Conservation (phyloP, 2,888 invertebrate genomes). For the Caenorhabditis sp. region DNA sequence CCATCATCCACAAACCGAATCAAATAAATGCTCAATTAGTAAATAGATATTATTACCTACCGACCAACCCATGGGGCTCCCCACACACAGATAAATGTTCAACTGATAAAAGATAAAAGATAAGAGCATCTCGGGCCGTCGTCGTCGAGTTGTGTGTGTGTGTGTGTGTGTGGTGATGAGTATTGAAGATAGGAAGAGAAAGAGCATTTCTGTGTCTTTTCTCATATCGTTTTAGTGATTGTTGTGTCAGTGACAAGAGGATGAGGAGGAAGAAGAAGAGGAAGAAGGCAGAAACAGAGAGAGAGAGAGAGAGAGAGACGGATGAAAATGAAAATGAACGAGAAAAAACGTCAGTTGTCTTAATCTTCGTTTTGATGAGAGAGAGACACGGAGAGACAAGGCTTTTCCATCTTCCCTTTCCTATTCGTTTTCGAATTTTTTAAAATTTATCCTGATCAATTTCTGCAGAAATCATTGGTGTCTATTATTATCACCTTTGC, state of each 20-base stretch:
- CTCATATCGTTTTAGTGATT: not conserved
- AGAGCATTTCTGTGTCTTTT: too few relatives aligned
- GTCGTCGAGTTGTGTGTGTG: too few relatives aligned
- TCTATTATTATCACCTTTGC: too few relatives aligned
- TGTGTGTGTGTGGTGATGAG: too few relatives aligned
- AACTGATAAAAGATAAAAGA: constrained; percentile 7
- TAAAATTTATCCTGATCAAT: too few relatives aligned
- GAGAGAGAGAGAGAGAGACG: constrained; percentile 8
- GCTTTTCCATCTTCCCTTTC: not conserved
- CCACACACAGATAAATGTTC: not conserved
- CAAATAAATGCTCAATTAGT: too few relatives aligned
- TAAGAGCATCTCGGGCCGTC: not conserved
- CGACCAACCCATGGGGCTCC: not conserved
- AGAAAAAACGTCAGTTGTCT: constrained; percentile 6
- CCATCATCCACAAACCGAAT: too few relatives aligned
- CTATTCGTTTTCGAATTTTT: not conserved
- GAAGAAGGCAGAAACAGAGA: not conserved
- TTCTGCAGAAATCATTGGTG: too few relatives aligned
- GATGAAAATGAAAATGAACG: not conserved
- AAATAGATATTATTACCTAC: not conserved
- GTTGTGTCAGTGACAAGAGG: not conserved
- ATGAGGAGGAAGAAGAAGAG: not conserved
- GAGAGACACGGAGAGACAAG: constrained; percentile 2
- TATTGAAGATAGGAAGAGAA: too few relatives aligned
- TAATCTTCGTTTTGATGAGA: constrained; percentile 16